Evolutionary conservation across 1,140 invertebrate species (phyloP).

Genomic region (Solen grandis): DNA sequence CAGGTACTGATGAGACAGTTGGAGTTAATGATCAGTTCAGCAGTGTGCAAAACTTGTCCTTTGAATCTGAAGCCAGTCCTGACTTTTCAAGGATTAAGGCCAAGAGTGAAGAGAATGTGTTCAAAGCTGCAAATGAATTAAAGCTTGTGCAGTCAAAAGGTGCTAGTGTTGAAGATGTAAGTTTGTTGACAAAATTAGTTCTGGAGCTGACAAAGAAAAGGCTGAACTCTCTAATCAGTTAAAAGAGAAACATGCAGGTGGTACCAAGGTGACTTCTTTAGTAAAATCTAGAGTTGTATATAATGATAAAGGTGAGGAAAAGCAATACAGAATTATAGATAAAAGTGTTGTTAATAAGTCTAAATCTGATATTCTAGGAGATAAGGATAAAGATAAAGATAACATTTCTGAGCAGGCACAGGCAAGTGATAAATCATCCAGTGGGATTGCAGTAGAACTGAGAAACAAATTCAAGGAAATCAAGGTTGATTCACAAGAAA

Average conservation of each 20-base stretch:
- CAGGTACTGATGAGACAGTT: conserved; percentile 25
- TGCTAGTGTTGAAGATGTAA: not conserved
- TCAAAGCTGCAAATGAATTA: not conserved
- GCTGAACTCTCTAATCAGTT: not conserved
- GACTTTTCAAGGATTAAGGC: not conserved
- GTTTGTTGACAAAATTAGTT: not conserved
- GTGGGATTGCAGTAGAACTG: too few species aligned
- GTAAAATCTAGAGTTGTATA: not conserved
- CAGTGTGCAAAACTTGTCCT: too few species aligned
- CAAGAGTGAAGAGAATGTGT: not conserved
- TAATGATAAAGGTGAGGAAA: not conserved
- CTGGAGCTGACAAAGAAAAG: not conserved
- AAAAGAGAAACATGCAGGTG: too few species aligned
- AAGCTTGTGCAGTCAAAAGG: not conserved
- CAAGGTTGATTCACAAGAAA: too few species aligned
- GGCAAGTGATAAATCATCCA: too few species aligned
- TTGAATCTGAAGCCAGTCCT: too few species aligned
- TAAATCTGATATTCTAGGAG: conserved; percentile 31
- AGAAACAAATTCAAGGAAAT: too few species aligned
- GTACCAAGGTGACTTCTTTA: not conserved
- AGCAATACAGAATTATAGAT: conserved; percentile 37
- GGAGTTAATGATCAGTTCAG: not conserved
- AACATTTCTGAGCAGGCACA: too few species aligned
- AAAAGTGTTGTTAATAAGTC: conserved; percentile 8
- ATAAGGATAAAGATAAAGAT: conserved; percentile 12